Evolutionary conservation across 1,140 invertebrate genomes (phyloP), one percentile per base, ranked within the genome.

Genomic region (Drosophila ambigua): DNA sequence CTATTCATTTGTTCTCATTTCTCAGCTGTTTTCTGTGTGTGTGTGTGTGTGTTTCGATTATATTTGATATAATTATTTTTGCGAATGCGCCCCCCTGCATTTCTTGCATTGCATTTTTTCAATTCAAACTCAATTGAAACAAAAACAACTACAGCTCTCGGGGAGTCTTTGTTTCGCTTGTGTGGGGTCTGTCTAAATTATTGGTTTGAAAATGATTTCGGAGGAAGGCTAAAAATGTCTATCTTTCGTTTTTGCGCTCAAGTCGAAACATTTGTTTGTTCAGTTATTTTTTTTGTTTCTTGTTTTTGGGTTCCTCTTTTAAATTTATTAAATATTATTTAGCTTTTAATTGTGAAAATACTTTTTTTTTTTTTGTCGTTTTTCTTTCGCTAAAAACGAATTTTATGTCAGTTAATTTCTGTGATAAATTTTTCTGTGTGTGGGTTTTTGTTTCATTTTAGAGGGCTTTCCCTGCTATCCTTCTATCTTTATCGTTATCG

Each of bases 191-290:
- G 20, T 43, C 28, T 49, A 53, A 60, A 53, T 41, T 13, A 53
- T 23, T 26, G 31, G 26, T 63, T 31, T 65, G 58, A 28, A 68
- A 60, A 9, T 57, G 28, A 52, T 44, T 46, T 59, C 45, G 45
- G 74, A 20, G 79, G 79, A 89, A 84, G 84, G 79, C 72, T 89
- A 89, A 89, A 88, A 79, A 84, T 77, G 61, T 60, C 23, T 71
- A 39, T 58, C 46, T 31, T 78, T 50, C 23, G 45, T 59, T 50
- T 71, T 35, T 11, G 31, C 8, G 20, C 66, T 54, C 72, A 77
- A 50, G 41, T 79, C 51, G 65, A 62, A 66, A 67, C 15, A 58
- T 63, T 62, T 57, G 16, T 67, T 52, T 62, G 67, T 72, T 35
- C 31, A 11, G 31, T 11, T 35, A 9, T 60, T 13, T 60, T 67